A percentile compares a stretch with the other conserved stretches of the same genome.
These are phyloP conservation scores for Dorcus hopei DNA, from an alignment of 2,888 invertebrate species.

Conservation along the genomic window DNA sequence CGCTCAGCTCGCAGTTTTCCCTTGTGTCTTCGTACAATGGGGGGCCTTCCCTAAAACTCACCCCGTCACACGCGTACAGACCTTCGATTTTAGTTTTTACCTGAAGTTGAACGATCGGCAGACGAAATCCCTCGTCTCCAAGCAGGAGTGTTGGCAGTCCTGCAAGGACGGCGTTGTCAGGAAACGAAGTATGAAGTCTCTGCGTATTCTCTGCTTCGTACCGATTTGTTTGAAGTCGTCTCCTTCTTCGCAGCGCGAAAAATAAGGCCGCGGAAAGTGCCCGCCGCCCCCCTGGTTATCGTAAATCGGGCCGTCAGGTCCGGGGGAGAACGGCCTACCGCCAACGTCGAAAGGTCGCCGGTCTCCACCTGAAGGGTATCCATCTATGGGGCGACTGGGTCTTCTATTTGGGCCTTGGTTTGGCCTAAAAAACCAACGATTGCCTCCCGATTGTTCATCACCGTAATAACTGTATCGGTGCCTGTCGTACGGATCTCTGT, in stretches of 20 bases:
- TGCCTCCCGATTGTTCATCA: constrained; percentile 42
- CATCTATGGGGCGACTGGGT: constrained; percentile 25
- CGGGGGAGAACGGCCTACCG: constrained; percentile 40
- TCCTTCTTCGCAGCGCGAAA: constrained; percentile 72
- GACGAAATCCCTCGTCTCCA: constrained; percentile 76
- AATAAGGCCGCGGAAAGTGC: constrained; percentile 48
- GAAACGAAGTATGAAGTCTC: constrained; percentile 72
- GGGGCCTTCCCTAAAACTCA: constrained; percentile 27
- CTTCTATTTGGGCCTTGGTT: constrained; percentile 37
- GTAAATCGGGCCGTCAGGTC: constrained; percentile 47
- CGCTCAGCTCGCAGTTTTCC: constrained; percentile 88
- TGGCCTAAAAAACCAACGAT: constrained; percentile 42
- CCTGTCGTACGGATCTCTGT: constrained; percentile 21
- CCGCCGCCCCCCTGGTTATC: constrained; percentile 43
- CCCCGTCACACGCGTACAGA: background rate
- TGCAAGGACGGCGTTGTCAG: constrained; percentile 70
- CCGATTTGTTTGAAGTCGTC: constrained; percentile 83
- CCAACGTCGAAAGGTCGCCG: constrained; percentile 11
- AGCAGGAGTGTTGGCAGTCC: constrained; percentile 82
- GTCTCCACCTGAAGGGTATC: constrained; percentile 4
- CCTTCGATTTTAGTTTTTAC: constrained; percentile 46
- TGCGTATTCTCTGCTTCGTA: constrained; percentile 71
- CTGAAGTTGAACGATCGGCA: constrained; percentile 87
- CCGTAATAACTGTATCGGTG: constrained; percentile 33
- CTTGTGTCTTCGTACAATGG: constrained; percentile 58